Evolutionary conservation across 2,888 invertebrate genomes (phyloP).

Genomic region (Pterobdella sp.): DNA sequence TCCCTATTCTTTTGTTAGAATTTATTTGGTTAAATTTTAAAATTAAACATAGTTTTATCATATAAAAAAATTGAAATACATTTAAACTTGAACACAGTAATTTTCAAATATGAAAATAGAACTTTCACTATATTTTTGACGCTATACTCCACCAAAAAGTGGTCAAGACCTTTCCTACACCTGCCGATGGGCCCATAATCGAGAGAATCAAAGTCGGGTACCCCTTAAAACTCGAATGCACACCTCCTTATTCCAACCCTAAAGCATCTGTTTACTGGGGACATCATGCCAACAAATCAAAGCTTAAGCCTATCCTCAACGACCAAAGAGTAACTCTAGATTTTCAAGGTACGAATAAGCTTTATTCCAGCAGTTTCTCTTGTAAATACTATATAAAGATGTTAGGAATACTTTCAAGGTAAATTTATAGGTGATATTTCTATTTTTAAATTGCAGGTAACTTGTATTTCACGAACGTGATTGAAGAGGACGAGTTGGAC

Average conservation of each 20-base stretch:
- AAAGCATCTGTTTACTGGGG: constrained; percentile 35
- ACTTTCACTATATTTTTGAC: background rate
- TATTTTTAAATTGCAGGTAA: constrained; percentile 32
- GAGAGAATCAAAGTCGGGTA: constrained; percentile 31
- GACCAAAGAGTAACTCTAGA: constrained; percentile 32
- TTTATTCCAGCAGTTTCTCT: too few relatives aligned
- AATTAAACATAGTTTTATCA: too few relatives aligned
- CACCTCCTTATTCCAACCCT: constrained; percentile 35
- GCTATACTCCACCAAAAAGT: constrained; percentile 7
- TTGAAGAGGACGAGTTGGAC: constrained; percentile 26
- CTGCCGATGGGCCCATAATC: constrained; percentile 22
- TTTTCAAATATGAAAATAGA: too few relatives aligned
- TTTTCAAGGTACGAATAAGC: constrained; percentile 34
- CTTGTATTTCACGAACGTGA: constrained; percentile 32
- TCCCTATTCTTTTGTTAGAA: too few relatives aligned
- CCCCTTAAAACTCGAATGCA: constrained; percentile 30
- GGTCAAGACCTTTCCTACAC: constrained; percentile 30
- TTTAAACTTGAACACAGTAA: too few relatives aligned
- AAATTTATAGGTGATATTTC: too few relatives aligned
- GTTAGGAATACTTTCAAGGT: too few relatives aligned
- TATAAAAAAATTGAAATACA: too few relatives aligned
- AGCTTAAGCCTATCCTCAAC: constrained; percentile 25
- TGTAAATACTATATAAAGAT: too few relatives aligned
- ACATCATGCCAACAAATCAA: constrained; percentile 20
- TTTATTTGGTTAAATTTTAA: too few relatives aligned